Percentiles rank a stretch among this genome's conserved stretches.
Evolutionary conservation across 1,140 invertebrate genomes (phyloP).

Genomic region (Neotoxoptera formosana): DNA sequence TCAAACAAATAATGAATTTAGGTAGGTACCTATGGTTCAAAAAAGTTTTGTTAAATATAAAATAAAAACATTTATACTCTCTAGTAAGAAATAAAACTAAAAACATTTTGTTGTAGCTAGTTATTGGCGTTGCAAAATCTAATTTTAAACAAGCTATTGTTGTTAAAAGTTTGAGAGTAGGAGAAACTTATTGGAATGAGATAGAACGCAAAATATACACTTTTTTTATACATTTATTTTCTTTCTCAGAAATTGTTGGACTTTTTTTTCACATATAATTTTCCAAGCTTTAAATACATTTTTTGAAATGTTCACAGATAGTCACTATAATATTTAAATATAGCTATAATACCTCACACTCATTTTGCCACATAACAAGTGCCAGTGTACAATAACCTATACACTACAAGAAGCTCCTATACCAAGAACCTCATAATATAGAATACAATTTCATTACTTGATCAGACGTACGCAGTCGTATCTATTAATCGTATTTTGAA

Average conservation of each 20-base stretch:
- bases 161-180: slow-evolving; percentile 2
- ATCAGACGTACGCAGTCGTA: too few relatives aligned
- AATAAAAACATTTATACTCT: background rate
- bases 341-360: background rate
- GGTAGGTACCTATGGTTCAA: background rate
- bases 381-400: background rate
- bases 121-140: background rate
- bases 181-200: background rate
- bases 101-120: background rate
- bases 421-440: background rate
- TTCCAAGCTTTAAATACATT: background rate
- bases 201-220: background rate
- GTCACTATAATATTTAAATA: background rate
- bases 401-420: too few relatives aligned
- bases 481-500: too few relatives aligned
- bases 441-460: background rate
- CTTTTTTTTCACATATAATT: background rate
- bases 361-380: background rate
- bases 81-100: background rate
- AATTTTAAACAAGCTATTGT: slow-evolving; percentile 9
- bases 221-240: background rate
- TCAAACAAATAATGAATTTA: background rate
- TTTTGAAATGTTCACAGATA: background rate
- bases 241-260: background rate
- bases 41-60: background rate